These are phyloP conservation scores for Ramphastos sulfuratus DNA, from an alignment of 2,113 vertebrate species.

Conservation along the genomic window DNA sequence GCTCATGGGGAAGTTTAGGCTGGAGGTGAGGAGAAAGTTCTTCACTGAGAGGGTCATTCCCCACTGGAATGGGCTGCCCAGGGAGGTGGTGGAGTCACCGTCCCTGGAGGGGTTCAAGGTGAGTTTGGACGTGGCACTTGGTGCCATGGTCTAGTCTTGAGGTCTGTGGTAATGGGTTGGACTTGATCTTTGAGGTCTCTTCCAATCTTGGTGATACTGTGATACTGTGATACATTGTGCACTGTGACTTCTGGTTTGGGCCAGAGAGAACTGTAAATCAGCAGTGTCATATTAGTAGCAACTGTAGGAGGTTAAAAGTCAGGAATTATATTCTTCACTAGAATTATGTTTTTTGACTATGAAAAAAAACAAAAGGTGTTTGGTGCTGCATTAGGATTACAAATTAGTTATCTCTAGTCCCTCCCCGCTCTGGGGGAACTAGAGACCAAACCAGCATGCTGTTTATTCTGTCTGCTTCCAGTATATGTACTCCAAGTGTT, in stretches of 20 bases:
- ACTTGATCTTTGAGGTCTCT: too few species aligned
- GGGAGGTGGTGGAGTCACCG: too few species aligned
- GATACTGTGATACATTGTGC: too few species aligned
- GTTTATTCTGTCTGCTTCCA: background rate
- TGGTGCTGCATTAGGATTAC: background rate
- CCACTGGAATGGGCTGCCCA: too few species aligned
- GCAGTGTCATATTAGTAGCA: background rate
- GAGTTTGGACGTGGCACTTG: too few species aligned
- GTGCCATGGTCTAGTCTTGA: too few species aligned
- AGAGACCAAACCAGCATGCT: background rate
- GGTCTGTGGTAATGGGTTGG: too few species aligned
- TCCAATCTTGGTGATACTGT: too few species aligned
- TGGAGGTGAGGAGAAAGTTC: too few species aligned
- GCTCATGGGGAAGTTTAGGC: too few species aligned
- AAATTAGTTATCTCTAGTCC: background rate
- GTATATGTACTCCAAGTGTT: background rate
- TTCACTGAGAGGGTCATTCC: too few species aligned
- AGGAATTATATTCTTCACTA: background rate
- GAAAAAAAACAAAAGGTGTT: background rate
- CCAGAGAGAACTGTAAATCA: background rate
- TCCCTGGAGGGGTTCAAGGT: too few species aligned
- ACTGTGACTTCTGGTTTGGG: background rate
- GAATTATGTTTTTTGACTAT: background rate
- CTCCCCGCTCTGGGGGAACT: background rate
- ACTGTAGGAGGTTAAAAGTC: background rate